A percentile compares a stretch with the other conserved stretches of the same genome.
Evolutionary conservation across 2,888 invertebrate genomes (phyloP).

Genomic region (Polietes domitor): DNA sequence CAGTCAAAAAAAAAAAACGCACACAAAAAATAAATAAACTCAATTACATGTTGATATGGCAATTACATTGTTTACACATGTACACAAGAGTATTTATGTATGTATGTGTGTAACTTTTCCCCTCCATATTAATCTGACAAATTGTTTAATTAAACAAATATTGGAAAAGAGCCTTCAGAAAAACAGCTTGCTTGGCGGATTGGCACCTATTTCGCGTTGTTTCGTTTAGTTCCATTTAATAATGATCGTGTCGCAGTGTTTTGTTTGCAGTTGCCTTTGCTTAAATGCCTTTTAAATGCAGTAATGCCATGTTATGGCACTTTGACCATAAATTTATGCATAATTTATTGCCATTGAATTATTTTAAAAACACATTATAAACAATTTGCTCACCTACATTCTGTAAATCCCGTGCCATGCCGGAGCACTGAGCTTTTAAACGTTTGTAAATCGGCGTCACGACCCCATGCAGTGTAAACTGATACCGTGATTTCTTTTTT

Average conservation of each 20-base stretch:
- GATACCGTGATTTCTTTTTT: not conserved
- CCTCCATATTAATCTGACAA: slow-evolving; percentile 41
- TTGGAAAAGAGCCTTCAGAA: not conserved
- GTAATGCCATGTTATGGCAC: slow-evolving; percentile 12
- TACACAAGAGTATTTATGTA: not conserved
- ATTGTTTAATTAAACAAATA: slow-evolving; percentile 40
- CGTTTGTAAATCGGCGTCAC: too few relatives aligned
- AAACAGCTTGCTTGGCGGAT: too few relatives aligned
- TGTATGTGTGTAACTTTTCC: slow-evolving; percentile 11
- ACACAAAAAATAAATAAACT: slow-evolving; percentile 18
- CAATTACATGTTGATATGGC: slow-evolving; percentile 43
- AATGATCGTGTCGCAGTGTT: not conserved
- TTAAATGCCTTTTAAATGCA: not conserved
- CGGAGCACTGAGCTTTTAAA: too few relatives aligned
- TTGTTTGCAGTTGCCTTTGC: not conserved
- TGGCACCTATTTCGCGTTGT: too few relatives aligned
- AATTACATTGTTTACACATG: slow-evolving; percentile 22
- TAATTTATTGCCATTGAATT: slow-evolving; percentile 53
- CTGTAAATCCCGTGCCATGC: slow-evolving; percentile 32
- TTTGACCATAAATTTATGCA: slow-evolving; percentile 24
- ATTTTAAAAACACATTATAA: slow-evolving; percentile 56
- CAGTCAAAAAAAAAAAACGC: not conserved
- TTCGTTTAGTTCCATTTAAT: slow-evolving; percentile 5
- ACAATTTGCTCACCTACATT: slow-evolving; percentile 64
- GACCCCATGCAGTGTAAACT: not conserved